Base-by-base conservation (phyloP, 2,888 invertebrate species). In the Caenorhabditis afra region DNA sequence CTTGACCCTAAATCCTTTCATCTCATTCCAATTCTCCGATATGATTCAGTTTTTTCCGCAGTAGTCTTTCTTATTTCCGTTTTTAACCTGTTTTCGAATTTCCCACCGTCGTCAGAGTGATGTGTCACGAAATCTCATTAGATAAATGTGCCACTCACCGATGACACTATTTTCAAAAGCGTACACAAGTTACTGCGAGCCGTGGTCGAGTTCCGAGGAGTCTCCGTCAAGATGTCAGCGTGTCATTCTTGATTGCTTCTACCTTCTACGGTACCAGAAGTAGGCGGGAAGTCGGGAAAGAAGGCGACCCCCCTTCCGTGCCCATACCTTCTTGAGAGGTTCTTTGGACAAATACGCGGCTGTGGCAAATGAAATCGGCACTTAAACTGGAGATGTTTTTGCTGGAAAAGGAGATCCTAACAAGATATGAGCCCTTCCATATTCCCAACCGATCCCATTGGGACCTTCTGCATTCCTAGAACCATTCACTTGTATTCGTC, bases 131-230 rank as follows among this genome's bases (percentile, higher is more conserved):
- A 75, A 75, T 61, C 67, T 75, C 75, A 75, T 75, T 75, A 75
- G 67, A 61, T 67, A 61, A 67, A 75, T 75, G 75, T 75, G 75
- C 67, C 75, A 75, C 75, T 75, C 75, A 75, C 67, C 66, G 57
- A 29, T 75, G 75, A 67, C 75, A 67, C 75, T 75, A 75, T 67
- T 75, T 75, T 75, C 75, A 47, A 75, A 65, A 22, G 5, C 67
- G 62, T 49, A 64, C 57, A 64, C 71, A 55, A 49, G 57, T 64
- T 71, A n/a, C n/a, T n/a, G 62, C 49, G 16, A 16, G 12, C 12
- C 3, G 23, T 12, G 50, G 47, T 5, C 14, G 55, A 29, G 29
- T 29, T 14, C 35, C 10, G 18, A 16, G 23, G 55, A 53, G 44
- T 22, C 70, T 49, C 41, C 55, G 62, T 73, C 73, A 73, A 73